Evolutionary conservation across 1,140 invertebrate species (phyloP), one percentile per base, ranked within the genome.

Genomic region (Diabrotica undecimpunctata): DNA sequence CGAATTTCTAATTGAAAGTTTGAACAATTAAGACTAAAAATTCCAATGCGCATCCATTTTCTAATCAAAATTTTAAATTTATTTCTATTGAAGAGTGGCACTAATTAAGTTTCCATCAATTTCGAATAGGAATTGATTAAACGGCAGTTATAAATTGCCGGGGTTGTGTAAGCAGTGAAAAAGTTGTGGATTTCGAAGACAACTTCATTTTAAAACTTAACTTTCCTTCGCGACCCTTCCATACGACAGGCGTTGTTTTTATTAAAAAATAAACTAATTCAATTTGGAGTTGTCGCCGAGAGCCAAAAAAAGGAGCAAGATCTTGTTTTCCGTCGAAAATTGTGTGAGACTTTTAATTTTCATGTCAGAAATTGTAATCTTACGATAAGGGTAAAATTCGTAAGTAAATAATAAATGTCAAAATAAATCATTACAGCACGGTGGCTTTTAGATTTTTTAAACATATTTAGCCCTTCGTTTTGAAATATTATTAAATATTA

Each of bases 41-140:
- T 25, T 25, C 25, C 25, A 25, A 25, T 25, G 25, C 41, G n/a
- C 8, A 46, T 46, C n/a, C 41, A n/a, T 46, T 46, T 46, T 46
- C 41, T n/a, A 46, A 46, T 46, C 41, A 46, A 46, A 46, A 46
- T 46, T 46, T 46, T n/a, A 46, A 46, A 46, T 46, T 46, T 46
- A 46, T n/a, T 8, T 46, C 41, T 46, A 46, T 46, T 6, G 41
- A 46, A 46, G 41, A 46, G 41, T 46, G 41, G 41, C 8, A 46
- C 41, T 46, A 46, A 46, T 46, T 46, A 46, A 46, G n/a, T 46
- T 46, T 46, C 41, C 41, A 46, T 46, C 41, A 46, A 25, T 25
- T 25, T 25, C 25, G 25, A 46, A 46, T 46, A 46, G 8, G 41
- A 46, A 46, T 46, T 46, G 41, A 46, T 46, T n/a, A 46, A 46